A percentile compares a stretch with the other conserved stretches of the same genome.
phyloP scores from a whole-genome alignment of 2,113 vertebrate species.

The Orientallactaga bullata region DNA sequence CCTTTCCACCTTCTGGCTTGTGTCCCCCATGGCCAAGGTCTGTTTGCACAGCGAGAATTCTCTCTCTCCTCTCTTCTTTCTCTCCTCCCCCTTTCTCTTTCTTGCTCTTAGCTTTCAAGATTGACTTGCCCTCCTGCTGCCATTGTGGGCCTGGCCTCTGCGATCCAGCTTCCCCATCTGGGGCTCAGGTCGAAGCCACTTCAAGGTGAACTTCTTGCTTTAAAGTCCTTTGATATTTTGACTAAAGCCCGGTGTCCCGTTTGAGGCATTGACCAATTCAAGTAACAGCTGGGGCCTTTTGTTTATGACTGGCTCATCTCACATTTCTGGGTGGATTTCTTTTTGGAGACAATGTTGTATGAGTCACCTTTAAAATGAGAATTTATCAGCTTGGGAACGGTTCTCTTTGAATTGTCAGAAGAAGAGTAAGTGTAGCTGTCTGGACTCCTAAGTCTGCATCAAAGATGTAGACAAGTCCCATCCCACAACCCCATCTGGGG shows the following conservation, averaged over 20 bases:
- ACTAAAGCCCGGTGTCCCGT: neutral
- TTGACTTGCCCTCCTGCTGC: neutral
- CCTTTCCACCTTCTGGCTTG: rapidly evolving
- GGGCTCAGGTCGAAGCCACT: neutral
- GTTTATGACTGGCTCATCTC: slow-evolving; percentile 11
- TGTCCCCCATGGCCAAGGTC: neutral
- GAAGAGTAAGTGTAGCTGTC: neutral
- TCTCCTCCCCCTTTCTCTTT: too few relatives aligned
- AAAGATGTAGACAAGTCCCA: neutral
- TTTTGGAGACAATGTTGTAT: slow-evolving; percentile 30
- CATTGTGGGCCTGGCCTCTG: neutral
- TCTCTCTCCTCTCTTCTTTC: too few relatives aligned
- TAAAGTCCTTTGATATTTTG: slow-evolving; percentile 55
- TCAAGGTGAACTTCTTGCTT: slow-evolving; percentile 28
- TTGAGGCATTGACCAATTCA: neutral
- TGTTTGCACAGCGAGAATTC: neutral
- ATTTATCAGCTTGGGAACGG: neutral
- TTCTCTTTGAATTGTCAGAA: slow-evolving; percentile 57
- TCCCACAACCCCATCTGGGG: rapidly evolving
- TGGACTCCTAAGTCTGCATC: neutral
- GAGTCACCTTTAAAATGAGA: slow-evolving; percentile 67
- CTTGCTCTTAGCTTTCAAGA: neutral
- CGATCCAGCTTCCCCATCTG: neutral
- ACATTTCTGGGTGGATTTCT: slow-evolving; percentile 58
- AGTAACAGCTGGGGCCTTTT: slow-evolving; percentile 48